These are phyloP conservation scores for Orthosia gracilis DNA, from an alignment of 2,888 invertebrate genomes.

Conservation along the genomic window DNA sequence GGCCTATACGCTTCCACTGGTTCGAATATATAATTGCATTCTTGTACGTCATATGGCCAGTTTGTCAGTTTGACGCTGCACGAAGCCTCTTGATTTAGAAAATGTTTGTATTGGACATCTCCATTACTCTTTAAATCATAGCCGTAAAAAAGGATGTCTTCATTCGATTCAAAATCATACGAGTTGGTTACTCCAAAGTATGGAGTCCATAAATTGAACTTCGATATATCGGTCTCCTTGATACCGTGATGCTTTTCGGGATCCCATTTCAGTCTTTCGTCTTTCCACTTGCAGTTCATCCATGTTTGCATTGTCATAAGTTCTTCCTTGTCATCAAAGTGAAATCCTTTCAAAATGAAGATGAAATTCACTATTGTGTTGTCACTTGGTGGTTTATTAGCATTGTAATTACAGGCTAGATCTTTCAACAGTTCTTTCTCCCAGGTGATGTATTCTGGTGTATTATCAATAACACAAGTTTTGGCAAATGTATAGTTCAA, in stretches of 20 bases:
- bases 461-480: slow-evolving; percentile 28
- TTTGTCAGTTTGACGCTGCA: slow-evolving; percentile 68
- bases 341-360: slow-evolving; percentile 69
- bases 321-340: slow-evolving; percentile 66
- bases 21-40: slow-evolving; percentile 68
- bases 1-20: neutral
- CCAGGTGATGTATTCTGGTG: slow-evolving; percentile 51
- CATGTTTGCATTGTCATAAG: slow-evolving; percentile 64
- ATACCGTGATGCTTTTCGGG: slow-evolving; percentile 66
- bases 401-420: slow-evolving; percentile 22
- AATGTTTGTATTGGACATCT: slow-evolving; percentile 45
- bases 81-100: slow-evolving; percentile 24
- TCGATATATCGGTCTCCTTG: slow-evolving; percentile 17
- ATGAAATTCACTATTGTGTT: slow-evolving; percentile 48
- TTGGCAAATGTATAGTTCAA: neutral
- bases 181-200: slow-evolving; percentile 62
- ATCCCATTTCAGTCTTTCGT: slow-evolving; percentile 72
- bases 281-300: slow-evolving; percentile 63
- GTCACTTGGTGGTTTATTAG: slow-evolving; percentile 12
- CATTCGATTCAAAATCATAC: too few species aligned
- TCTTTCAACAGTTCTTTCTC: slow-evolving; percentile 58
- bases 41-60: slow-evolving; percentile 75
- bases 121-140: slow-evolving; percentile 65
- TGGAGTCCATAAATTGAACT: slow-evolving; percentile 60
- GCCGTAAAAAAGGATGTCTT: too few species aligned